Percentiles rank a stretch among this genome's conserved stretches.
These are phyloP conservation scores for Zalophus californianus DNA, from an alignment of 2,797 vertebrate genomes.

Conservation along the genomic window DNA sequence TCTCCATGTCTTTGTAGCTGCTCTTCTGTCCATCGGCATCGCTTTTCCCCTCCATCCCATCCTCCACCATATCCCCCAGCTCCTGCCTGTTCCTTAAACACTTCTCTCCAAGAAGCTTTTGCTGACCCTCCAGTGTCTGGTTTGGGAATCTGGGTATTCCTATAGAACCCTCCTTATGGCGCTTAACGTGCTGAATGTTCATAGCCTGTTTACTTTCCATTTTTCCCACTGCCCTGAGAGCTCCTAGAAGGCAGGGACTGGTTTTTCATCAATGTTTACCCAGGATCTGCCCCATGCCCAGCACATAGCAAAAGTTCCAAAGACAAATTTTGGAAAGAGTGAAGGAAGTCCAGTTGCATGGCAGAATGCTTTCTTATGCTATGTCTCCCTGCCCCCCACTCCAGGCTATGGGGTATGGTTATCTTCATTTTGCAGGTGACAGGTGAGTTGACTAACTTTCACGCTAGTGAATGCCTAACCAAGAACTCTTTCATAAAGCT, in stretches of 20 bases:
- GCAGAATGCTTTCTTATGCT: not conserved
- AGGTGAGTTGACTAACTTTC: not conserved
- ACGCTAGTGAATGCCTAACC: not conserved
- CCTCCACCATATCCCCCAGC: not conserved
- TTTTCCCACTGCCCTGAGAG: not conserved
- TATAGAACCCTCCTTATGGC: rapidly evolving
- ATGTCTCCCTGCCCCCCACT: not conserved
- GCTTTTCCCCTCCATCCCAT: not conserved
- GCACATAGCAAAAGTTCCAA: not conserved
- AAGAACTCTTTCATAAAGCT: not conserved
- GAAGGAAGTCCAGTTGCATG: not conserved
- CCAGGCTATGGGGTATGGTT: not conserved
- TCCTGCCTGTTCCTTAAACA: not conserved
- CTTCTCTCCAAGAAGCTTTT: not conserved
- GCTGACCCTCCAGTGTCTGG: not conserved
- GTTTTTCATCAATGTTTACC: not conserved
- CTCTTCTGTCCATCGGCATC: not conserved
- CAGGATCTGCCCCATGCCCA: not conserved
- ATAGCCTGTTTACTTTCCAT: not conserved
- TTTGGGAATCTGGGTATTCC: not conserved
- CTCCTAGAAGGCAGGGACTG: not conserved
- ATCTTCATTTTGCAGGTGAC: not conserved
- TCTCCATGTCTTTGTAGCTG: not conserved
- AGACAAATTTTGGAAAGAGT: not conserved
- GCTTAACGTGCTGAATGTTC: not conserved